Base-by-base conservation (phyloP, 37 sponge, comb jelly and placozoan genomes). In the Cliona cf. orientalis region DNA sequence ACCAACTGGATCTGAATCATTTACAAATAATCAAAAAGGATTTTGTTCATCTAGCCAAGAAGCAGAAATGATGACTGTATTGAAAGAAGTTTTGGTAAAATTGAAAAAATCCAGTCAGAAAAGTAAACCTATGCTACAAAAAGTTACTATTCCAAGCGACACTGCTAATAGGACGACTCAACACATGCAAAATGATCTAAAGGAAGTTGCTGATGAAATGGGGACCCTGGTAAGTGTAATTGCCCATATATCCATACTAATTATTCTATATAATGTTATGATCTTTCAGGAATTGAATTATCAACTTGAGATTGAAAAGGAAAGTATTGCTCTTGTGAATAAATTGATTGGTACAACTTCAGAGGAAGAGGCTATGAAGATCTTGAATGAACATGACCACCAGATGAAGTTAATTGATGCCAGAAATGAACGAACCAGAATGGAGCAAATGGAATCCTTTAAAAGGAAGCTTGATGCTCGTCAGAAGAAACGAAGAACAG, bases 301-400 rank as follows among this genome's bases (percentile, higher is more conserved):
- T 68, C 69, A 37, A 37, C 5, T 7, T 34, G 69, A 68, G 69
- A 34, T 39, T 7, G 41, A 19, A 14, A 36, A 6, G 9, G 12
- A 12, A 11, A 17, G 41, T 36, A 14, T 23, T 68, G 41, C 7
- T 11, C 42, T 68, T 11, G 38, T 41, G 9, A 17, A 68, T 7
- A 36, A 36, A 68, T 38, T 68, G 41, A 9, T 23, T 12, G 41
- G 14, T 7, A 41, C 69, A 7, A 36, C 37, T n/a, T n/a, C 19
- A n/a, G 69, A 68, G 6, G 69, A 68, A 68, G 69, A 68, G 12
- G 39, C 14, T 68, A 23, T 6, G 5, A 68, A 9, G 69, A 5
- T 68, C 4, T 12, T 68, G 6, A 41, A 68, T 12, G 69, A 68
- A 23, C 69, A 68, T 68, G 69, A 68, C 12, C 9, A 68, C 5